These are phyloP conservation scores for Tragelaphus oryx DNA, from an alignment of 2,797 vertebrate species.

Conservation along the genomic window DNA sequence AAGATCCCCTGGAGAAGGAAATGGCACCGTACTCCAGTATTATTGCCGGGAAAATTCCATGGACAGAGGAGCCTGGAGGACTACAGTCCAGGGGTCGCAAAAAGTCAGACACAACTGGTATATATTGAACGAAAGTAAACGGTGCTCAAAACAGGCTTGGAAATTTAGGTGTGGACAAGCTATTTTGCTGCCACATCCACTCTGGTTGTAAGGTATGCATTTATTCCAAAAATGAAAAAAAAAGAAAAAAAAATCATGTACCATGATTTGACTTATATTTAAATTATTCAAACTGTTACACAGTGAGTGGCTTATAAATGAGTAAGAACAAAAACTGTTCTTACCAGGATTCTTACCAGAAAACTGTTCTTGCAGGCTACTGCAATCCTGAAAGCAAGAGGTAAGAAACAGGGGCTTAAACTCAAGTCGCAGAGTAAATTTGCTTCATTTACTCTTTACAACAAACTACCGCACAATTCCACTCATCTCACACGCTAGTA, in stretches of 20 bases:
- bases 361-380: no score
- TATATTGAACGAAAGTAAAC: neutral
- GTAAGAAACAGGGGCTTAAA: neutral
- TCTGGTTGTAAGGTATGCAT: neutral
- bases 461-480: neutral
- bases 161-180: neutral
- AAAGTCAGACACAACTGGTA: neutral
- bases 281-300: neutral
- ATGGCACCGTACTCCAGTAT: neutral
- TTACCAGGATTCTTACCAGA: no score
- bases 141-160: neutral
- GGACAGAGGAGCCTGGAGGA: neutral
- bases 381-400: neutral
- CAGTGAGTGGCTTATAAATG: neutral
- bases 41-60: neutral
- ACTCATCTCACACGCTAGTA: no score
- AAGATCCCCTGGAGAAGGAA: neutral
- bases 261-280: neutral
- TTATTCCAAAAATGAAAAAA: neutral
- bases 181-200: fast-evolving
- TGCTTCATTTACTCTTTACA: neutral
- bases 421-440: neutral
- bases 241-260: neutral
- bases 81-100: neutral
- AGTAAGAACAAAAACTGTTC: neutral